A percentile compares a stretch with the other conserved stretches of the same genome.
phyloP scores from a whole-genome alignment of 1,140 invertebrate species.

The Drosophila busckii region DNA sequence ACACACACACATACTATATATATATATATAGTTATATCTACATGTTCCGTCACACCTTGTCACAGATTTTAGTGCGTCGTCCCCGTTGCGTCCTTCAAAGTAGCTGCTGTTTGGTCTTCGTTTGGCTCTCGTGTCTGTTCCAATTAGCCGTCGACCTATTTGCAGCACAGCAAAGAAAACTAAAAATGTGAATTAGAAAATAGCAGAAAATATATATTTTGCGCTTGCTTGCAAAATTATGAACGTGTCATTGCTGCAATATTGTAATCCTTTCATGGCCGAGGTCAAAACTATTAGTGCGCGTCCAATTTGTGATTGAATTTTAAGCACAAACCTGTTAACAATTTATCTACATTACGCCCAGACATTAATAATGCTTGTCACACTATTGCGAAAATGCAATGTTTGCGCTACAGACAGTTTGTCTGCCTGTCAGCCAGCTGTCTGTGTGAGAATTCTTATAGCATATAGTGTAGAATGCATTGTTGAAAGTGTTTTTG shows the following conservation, averaged over 20 bases:
- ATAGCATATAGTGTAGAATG: no score
- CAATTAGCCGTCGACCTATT: constrained; percentile 57
- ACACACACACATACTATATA: neutral
- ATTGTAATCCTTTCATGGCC: constrained; percentile 69
- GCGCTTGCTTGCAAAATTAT: constrained; percentile 53
- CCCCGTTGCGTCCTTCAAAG: constrained; percentile 61
- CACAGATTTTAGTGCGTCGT: constrained; percentile 50
- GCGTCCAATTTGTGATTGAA: constrained; percentile 59
- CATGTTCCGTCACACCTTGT: constrained; percentile 57
- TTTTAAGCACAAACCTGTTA: constrained; percentile 48
- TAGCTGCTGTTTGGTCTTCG: constrained; percentile 24
- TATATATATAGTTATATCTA: neutral
- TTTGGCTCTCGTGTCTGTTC: constrained; percentile 46
- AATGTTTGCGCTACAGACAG: constrained; percentile 26
- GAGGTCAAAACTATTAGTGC: constrained; percentile 73
- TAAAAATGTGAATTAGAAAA: constrained; percentile 54
- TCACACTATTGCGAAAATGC: constrained; percentile 60
- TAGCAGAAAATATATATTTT: neutral
- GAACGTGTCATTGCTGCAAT: constrained; percentile 34
- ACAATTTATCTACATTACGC: constrained; percentile 48
- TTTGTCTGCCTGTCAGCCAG: constrained; percentile 21
- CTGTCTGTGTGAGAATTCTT: neutral
- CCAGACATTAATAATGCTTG: constrained; percentile 57
- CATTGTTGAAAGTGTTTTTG: no score
- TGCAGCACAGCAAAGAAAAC: constrained; percentile 21